phyloP scores from a whole-genome alignment of 92 coral and sea anemone genomes.

The Porites rus region DNA sequence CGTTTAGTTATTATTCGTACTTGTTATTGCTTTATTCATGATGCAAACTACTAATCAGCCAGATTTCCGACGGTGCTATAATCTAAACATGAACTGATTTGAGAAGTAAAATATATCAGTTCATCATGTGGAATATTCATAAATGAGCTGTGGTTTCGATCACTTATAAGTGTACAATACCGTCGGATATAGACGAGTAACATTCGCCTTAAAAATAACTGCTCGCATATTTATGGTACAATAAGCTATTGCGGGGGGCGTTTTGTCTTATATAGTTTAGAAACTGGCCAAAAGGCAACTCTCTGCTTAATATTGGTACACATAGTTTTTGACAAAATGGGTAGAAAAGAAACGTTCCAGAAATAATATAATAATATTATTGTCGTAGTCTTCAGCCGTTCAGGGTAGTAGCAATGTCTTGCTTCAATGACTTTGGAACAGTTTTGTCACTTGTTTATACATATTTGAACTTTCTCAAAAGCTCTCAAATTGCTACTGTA shows the following conservation, averaged over 20 bases:
- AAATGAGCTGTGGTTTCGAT: background rate
- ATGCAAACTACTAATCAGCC: constrained; percentile 3
- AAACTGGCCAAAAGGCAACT: background rate
- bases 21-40: background rate
- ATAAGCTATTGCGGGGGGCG: background rate
- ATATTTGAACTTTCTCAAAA: no score
- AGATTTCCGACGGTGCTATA: constrained; percentile 6
- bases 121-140: background rate
- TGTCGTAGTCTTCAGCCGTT: no score
- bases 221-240: background rate
- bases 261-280: background rate
- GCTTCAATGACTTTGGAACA: no score
- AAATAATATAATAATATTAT: no score
- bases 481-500: no score
- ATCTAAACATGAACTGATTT: background rate
- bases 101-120: background rate
- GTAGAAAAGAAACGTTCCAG: no score
- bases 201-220: no score
- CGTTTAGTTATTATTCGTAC: background rate
- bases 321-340: no score
- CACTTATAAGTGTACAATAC: background rate
- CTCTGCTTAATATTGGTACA: no score
- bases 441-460: no score
- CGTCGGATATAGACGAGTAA: background rate
- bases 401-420: no score